Percentiles rank a stretch among this genome's conserved stretches.
Conservation (phyloP, 1,140 invertebrate genomes). For the Pseudomyrmex concolor region DNA sequence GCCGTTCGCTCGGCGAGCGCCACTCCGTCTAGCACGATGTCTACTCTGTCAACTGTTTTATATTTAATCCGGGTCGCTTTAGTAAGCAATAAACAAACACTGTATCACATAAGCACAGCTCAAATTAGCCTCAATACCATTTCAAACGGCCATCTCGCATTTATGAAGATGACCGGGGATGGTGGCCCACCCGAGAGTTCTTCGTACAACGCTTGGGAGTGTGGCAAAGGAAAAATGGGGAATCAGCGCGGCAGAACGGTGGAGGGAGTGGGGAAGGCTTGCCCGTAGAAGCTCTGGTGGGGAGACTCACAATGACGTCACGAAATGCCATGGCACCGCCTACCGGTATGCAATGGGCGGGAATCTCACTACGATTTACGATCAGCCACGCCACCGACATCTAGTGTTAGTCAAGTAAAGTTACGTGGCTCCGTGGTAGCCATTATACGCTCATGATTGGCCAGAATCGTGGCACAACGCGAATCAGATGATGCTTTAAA, state of each 20-base stretch:
- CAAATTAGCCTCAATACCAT: constrained; percentile 85
- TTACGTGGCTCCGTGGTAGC: constrained; percentile 76
- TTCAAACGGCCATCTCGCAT: constrained; percentile 83
- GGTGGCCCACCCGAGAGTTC: constrained; percentile 79
- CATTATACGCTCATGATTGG: constrained; percentile 85
- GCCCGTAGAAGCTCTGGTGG: constrained; percentile 65
- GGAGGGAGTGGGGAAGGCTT: constrained; percentile 53
- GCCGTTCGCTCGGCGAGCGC: constrained; percentile 74
- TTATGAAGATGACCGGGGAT: constrained; percentile 84
- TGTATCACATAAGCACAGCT: constrained; percentile 83
- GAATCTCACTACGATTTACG: constrained; percentile 83
- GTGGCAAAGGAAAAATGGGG: constrained; percentile 18
- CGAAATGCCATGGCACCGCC: constrained; percentile 80
- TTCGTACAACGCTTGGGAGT: constrained; percentile 20
- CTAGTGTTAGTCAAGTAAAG: constrained; percentile 77
- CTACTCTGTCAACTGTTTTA: constrained; percentile 83
- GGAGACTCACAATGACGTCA: constrained; percentile 70
- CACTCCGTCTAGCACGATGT: constrained; percentile 83
- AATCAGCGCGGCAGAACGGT: not conserved
- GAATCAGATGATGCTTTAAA: constrained; percentile 83
- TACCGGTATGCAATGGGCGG: constrained; percentile 82
- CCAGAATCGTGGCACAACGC: constrained; percentile 79
- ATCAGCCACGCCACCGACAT: constrained; percentile 78
- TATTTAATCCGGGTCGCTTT: constrained; percentile 85
- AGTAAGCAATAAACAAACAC: constrained; percentile 85